Evolutionary conservation across 2,888 invertebrate species (phyloP).

Genomic region (Scaptodrosophila latifasciaeformis): DNA sequence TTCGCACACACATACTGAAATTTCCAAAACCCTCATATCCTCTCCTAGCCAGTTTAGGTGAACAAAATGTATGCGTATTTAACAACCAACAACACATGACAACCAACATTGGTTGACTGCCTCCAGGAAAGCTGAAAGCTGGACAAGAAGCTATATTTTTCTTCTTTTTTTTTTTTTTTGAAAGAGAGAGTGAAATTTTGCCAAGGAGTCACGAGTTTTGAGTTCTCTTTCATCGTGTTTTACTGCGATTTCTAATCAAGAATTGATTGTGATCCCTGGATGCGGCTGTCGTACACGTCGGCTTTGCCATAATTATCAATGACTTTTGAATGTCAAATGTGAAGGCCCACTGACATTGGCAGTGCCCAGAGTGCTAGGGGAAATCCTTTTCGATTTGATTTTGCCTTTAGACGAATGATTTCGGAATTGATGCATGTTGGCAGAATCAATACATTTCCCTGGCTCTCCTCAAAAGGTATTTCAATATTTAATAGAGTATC

Average conservation of each 20-base stretch:
- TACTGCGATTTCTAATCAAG: slow-evolving; percentile 67
- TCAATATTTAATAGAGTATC: slow-evolving; percentile 63
- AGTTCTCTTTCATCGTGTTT: slow-evolving; percentile 17
- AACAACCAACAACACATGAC: too few relatives aligned
- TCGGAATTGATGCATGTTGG: too few relatives aligned
- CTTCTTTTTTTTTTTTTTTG: too few relatives aligned
- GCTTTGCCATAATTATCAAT: slow-evolving; percentile 65
- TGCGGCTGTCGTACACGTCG: slow-evolving; percentile 70
- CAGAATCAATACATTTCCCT: too few relatives aligned
- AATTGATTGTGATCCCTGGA: slow-evolving; percentile 69
- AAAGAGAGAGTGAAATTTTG: too few relatives aligned
- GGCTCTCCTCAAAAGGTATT: slow-evolving; percentile 42
- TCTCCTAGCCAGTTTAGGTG: slow-evolving; percentile 28
- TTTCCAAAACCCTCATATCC: slow-evolving; percentile 17
- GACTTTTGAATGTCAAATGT: slow-evolving; percentile 69
- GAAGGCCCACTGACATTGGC: slow-evolving; percentile 48
- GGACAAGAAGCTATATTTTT: too few relatives aligned
- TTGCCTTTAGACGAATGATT: too few relatives aligned
- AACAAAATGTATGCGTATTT: slow-evolving; percentile 3
- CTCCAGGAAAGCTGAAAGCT: too few relatives aligned
- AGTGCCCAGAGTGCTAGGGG: slow-evolving; percentile 6
- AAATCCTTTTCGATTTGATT: too few relatives aligned
- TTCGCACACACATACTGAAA: slow-evolving; percentile 55
- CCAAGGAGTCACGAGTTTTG: background rate
- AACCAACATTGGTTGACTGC: too few relatives aligned